Conservation (phyloP, 2,888 invertebrate species). For the Lobophora halterata region DNA sequence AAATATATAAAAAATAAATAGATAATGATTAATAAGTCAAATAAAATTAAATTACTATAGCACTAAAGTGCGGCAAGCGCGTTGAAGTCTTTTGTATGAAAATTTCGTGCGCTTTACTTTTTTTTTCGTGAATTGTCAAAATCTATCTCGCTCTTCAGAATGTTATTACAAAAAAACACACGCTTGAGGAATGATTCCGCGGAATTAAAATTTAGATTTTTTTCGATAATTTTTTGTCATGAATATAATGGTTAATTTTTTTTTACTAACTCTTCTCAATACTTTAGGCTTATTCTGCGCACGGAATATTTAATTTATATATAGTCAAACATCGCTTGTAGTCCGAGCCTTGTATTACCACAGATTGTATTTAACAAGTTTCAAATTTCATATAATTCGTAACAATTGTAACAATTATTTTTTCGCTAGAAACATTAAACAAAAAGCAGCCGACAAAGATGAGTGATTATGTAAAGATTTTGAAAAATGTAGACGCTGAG, state of each 20-base stretch:
- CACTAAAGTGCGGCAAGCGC: constrained; percentile 18
- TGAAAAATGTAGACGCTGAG: constrained; percentile 17
- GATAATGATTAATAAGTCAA: too few species aligned
- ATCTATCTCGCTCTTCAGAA: too few species aligned
- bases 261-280: too few species aligned
- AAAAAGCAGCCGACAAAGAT: constrained; percentile 18
- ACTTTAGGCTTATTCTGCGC: too few species aligned
- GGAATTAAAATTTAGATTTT: too few species aligned
- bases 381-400: constrained; percentile 13
- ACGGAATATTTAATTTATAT: too few species aligned
- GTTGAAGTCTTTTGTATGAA: constrained; percentile 44
- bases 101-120: not conserved
- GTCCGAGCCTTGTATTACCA: not conserved
- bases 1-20: too few species aligned
- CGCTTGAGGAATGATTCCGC: too few species aligned
- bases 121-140: too few species aligned
- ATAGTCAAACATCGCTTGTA: constrained; percentile 1
- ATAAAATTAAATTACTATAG: constrained; percentile 1
- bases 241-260: too few species aligned
- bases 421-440: constrained; percentile 9
- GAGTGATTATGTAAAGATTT: constrained; percentile 5
- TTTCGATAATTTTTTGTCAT: too few species aligned
- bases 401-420: constrained; percentile 5
- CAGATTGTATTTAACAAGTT: not conserved
- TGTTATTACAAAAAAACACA: too few species aligned